These are phyloP conservation scores for Catharus ustulatus DNA, from an alignment of 2,797 vertebrate species.

Conservation along the genomic window DNA sequence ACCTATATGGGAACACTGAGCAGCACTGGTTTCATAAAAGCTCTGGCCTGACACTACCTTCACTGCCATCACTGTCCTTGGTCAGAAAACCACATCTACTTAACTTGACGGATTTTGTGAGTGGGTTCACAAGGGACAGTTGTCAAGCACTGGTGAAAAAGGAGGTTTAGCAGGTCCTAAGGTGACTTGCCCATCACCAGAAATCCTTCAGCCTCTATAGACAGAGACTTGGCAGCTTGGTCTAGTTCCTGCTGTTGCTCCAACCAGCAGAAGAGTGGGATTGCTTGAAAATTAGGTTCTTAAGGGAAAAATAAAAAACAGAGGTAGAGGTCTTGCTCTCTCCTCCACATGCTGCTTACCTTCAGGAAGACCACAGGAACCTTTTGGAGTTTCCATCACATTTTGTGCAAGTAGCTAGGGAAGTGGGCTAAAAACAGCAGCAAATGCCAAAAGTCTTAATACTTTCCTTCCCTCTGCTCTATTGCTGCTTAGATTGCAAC, in stretches of 20 bases:
- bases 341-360: neutral
- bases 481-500: neutral
- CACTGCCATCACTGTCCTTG: neutral
- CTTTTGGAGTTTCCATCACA: neutral
- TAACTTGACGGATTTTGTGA: neutral
- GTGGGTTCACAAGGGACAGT: accelerated
- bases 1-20: neutral
- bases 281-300: neutral
- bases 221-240: neutral
- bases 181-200: neutral
- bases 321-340: neutral
- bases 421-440: neutral
- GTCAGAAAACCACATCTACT: neutral
- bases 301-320: neutral
- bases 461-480: neutral
- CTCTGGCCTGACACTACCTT: neutral
- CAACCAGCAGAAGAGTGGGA: neutral
- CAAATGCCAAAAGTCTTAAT: neutral
- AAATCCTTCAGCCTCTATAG: neutral
- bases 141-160: neutral
- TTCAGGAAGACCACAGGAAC: neutral
- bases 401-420: neutral
- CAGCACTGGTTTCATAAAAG: neutral
- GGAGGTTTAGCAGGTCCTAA: neutral
- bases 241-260: neutral